Conservation (phyloP, 2,888 invertebrate genomes). For the Platynereis dumerilii region DNA sequence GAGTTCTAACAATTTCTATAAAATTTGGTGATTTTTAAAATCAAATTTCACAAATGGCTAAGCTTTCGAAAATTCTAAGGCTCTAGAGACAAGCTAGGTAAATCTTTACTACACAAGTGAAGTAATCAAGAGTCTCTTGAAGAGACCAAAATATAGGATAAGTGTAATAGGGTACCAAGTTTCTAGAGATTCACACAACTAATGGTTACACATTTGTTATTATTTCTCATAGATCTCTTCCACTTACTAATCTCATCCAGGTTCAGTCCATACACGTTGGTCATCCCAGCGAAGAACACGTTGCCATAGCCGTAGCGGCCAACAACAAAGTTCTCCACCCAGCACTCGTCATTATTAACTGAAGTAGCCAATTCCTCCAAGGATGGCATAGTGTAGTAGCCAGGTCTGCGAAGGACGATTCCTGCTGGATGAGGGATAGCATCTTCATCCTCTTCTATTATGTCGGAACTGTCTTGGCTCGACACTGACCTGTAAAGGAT, state of each 20-base stretch:
- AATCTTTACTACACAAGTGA: too few relatives aligned
- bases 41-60: too few relatives aligned
- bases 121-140: too few relatives aligned
- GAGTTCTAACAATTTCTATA: too few relatives aligned
- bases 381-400: slow-evolving; percentile 90
- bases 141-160: too few relatives aligned
- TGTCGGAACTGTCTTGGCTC: background rate
- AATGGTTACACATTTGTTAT: too few relatives aligned
- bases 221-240: too few relatives aligned
- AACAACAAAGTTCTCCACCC: slow-evolving; percentile 85
- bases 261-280: slow-evolving; percentile 85
- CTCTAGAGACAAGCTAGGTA: too few relatives aligned
- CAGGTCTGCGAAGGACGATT: slow-evolving; percentile 77
- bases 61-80: too few relatives aligned
- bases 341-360: slow-evolving; percentile 76
- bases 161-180: too few relatives aligned
- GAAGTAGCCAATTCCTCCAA: slow-evolving; percentile 76
- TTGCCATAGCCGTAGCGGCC: slow-evolving; percentile 91
- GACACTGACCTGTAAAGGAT: background rate
- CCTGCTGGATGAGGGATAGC: slow-evolving; percentile 70
- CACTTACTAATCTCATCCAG: slow-evolving; percentile 76
- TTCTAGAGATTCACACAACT: too few relatives aligned
- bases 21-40: too few relatives aligned
- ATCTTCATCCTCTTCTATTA: background rate
- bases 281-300: slow-evolving; percentile 81